Conservation (phyloP, 2,113 vertebrate species). For the Collichthys lucidus region DNA sequence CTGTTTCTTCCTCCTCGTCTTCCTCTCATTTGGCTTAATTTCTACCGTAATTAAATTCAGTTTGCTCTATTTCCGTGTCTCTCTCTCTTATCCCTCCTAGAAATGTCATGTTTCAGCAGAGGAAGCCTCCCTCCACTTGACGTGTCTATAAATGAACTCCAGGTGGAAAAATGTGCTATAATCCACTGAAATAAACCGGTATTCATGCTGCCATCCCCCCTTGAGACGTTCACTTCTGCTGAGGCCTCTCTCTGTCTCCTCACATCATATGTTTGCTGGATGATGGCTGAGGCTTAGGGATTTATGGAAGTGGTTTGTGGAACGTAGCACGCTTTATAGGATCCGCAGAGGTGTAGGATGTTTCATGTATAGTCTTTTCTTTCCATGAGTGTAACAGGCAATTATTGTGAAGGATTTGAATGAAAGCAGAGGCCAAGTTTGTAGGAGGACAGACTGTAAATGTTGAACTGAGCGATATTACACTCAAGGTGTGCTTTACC, state of each 20-base stretch:
- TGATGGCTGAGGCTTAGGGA: constrained; percentile 40
- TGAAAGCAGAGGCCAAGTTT: neutral
- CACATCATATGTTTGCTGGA: constrained; percentile 18
- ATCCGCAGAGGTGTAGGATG: constrained; percentile 10
- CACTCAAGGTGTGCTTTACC: too few relatives aligned
- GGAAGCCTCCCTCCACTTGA: constrained; percentile 21
- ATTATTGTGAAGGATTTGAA: neutral
- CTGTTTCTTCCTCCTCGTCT: constrained; percentile 3
- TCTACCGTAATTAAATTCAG: constrained; percentile 14
- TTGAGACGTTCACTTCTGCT: neutral
- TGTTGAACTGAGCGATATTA: neutral
- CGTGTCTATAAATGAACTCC: constrained; percentile 51
- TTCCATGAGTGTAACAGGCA: constrained; percentile 31
- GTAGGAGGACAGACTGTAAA: neutral
- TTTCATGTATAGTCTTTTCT: neutral
- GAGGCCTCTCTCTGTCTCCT: constrained; percentile 24
- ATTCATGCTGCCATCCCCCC: neutral
- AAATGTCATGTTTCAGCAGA: constrained; percentile 26
- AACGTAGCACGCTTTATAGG: neutral
- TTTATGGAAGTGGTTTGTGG: constrained; percentile 52
- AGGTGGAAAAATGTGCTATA: constrained; percentile 52
- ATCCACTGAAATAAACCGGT: constrained; percentile 38
- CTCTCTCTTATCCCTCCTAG: neutral
- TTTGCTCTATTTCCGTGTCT: constrained; percentile 16
- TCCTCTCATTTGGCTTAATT: constrained; percentile 27